Evolutionary conservation across 2,888 invertebrate genomes (phyloP).

Genomic region (Drosophila hawaiiensis): DNA sequence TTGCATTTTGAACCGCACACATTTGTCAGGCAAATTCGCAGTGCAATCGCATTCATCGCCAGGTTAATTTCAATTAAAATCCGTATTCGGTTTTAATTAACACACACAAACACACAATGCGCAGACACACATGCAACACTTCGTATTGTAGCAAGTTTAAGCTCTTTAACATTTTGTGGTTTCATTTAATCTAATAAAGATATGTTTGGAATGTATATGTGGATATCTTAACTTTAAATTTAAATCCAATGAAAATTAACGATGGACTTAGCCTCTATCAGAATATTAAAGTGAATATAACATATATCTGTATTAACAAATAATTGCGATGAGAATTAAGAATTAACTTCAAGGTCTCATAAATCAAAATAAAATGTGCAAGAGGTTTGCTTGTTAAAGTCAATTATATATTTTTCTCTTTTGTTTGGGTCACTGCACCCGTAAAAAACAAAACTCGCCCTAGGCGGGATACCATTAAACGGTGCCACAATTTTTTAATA

Average conservation of each 20-base stretch:
- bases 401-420: conserved; percentile 21
- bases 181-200: background rate
- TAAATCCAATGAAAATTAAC: background rate
- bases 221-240: background rate
- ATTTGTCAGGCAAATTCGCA: conserved; percentile 57
- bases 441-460: background rate
- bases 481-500: conserved; percentile 29
- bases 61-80: conserved; percentile 76
- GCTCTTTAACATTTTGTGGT: conserved; percentile 4
- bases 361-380: conserved; percentile 2
- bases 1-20: conserved; percentile 61
- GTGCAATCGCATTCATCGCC: conserved; percentile 55
- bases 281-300: background rate
- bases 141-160: background rate
- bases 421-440: conserved; percentile 28
- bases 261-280: background rate
- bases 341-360: background rate
- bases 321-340: background rate
- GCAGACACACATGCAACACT: background rate
- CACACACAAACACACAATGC: conserved; percentile 23
- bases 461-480: conserved; percentile 7
- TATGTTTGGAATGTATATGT: background rate
- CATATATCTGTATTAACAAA: background rate
- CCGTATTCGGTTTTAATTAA: conserved; percentile 65
- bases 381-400: conserved; percentile 1